Base-by-base conservation (phyloP, 1,140 invertebrate species). In the Drosophila persimilis region DNA sequence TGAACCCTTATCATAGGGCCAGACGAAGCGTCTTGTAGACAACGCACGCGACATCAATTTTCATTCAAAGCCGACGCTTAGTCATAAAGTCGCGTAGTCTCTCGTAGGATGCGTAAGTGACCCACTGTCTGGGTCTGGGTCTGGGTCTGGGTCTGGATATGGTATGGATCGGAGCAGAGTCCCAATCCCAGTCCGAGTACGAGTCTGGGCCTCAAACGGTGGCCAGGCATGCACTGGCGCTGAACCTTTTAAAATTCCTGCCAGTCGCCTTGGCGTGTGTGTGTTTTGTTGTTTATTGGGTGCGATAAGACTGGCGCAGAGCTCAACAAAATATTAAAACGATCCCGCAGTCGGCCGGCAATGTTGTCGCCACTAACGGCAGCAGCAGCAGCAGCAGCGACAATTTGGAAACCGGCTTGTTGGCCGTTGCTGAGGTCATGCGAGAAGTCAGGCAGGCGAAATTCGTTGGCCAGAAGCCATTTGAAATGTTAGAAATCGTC, bases 241-340 rank as follows among this genome's bases (percentile, higher is more conserved):
- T 89, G 85, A 90, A 86, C 86, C 86, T 90, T 90, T 90, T 90
- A 90, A 90, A 85, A 90, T 90, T 90, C 86, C 86, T 86, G 74
- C 66, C 78, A 76, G 83, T 62, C 83, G 83, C 73, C 78, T 58
- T 74, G 55, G 58, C 45, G 52, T 63, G 79, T 72, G 81, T 75
- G 72, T 75, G 66, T 80, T 75, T 81, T 88, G 83, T 88, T 85
- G 83, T 86, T 86, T 88, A 88, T 88, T 88, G 64, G 63, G 63
- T 66, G 83, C 83, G 83, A 88, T 88, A 88, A 88, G 83, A 57
- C 72, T 41, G 76, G 63, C 65, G 77, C 76, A 80, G 62, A 62
- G 62, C 52, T 66, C 77, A 73, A 50, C 72, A 61, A 75, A 81
- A 75, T 72, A 74, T 81, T 86, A 67, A 85, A 75, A 76, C 81